Evolutionary conservation across 2,797 vertebrate species (phyloP).

Genomic region (Mormyrops boulengeri): DNA sequence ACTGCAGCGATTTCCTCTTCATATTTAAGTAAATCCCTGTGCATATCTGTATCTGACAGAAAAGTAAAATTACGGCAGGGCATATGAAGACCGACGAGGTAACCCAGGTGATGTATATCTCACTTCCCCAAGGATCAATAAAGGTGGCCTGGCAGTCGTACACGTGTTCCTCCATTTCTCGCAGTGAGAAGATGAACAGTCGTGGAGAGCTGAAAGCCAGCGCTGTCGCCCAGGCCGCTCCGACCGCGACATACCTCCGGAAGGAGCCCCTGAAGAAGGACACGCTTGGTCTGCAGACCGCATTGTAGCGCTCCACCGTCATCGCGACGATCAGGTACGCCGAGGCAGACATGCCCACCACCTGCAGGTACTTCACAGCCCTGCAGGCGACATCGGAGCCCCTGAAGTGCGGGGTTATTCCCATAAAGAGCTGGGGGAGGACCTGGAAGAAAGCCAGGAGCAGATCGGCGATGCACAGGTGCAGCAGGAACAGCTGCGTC

Average conservation of each 20-base stretch:
- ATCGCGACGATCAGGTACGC: slow-evolving; percentile 67
- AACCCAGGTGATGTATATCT: slow-evolving; percentile 76
- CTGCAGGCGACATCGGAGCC: slow-evolving; percentile 73
- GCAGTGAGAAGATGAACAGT: slow-evolving; percentile 78
- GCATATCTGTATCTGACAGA: slow-evolving; percentile 78
- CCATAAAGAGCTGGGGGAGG: slow-evolving; percentile 78
- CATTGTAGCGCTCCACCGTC: slow-evolving; percentile 67
- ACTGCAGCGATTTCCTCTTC: slow-evolving; percentile 53
- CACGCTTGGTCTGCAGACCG: slow-evolving; percentile 61
- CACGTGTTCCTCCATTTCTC: slow-evolving; percentile 65
- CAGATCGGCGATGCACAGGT: slow-evolving; percentile 74
- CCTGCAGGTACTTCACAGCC: slow-evolving; percentile 76
- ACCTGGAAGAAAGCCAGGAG: slow-evolving; percentile 80
- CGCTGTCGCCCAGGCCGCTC: slow-evolving; percentile 68
- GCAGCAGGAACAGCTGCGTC: slow-evolving; percentile 76
- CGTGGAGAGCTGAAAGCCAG: slow-evolving; percentile 75
- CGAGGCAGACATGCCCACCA: slow-evolving; percentile 80
- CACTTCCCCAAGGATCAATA: slow-evolving; percentile 66
- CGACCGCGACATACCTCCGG: slow-evolving; percentile 63
- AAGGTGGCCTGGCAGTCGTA: slow-evolving; percentile 83
- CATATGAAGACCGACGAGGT: slow-evolving; percentile 69
- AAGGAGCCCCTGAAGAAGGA: slow-evolving; percentile 64
- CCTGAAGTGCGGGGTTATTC: slow-evolving; percentile 75
- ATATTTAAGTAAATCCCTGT: slow-evolving; percentile 76
- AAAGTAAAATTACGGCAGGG: slow-evolving; percentile 60